phyloP scores from a whole-genome alignment of 1,140 invertebrate genomes.

The Drosophila auraria region DNA sequence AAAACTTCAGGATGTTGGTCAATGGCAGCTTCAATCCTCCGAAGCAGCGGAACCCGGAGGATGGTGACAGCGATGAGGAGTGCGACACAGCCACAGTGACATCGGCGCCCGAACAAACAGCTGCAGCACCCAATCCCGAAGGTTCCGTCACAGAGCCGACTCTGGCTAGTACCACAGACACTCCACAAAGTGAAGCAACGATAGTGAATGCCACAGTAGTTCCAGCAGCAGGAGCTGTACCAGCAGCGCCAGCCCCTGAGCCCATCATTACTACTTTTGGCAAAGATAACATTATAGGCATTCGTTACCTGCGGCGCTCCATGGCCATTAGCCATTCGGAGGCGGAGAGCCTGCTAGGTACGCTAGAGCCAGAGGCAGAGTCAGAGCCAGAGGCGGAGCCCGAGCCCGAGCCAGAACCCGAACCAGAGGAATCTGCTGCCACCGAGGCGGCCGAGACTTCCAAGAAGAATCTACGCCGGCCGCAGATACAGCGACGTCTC shows the following conservation, averaged over 20 bases:
- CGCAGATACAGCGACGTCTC: conserved; percentile 38
- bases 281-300: conserved; percentile 52
- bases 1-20: conserved; percentile 70
- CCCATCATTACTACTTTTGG: conserved; percentile 74
- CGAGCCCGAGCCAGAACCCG: conserved; percentile 8
- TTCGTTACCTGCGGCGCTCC: conserved; percentile 65
- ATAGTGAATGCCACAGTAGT: not conserved
- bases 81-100: conserved; percentile 47
- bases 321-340: conserved; percentile 64
- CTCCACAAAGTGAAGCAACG: not conserved
- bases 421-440: not conserved
- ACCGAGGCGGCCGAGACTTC: conserved; percentile 29
- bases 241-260: conserved; percentile 10
- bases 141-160: not conserved
- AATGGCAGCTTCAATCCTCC: conserved; percentile 74
- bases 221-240: not conserved
- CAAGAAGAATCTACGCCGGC: conserved; percentile 38
- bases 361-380: conserved; percentile 1
- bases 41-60: conserved; percentile 2
- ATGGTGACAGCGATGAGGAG: conserved; percentile 62
- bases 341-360: conserved; percentile 34
- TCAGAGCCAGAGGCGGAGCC: not conserved
- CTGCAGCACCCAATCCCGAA: conserved; percentile 1
- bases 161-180: not conserved
- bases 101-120: not conserved